Base-by-base conservation (phyloP, 2,888 invertebrate genomes). In the Hydropsyche betteni region DNA sequence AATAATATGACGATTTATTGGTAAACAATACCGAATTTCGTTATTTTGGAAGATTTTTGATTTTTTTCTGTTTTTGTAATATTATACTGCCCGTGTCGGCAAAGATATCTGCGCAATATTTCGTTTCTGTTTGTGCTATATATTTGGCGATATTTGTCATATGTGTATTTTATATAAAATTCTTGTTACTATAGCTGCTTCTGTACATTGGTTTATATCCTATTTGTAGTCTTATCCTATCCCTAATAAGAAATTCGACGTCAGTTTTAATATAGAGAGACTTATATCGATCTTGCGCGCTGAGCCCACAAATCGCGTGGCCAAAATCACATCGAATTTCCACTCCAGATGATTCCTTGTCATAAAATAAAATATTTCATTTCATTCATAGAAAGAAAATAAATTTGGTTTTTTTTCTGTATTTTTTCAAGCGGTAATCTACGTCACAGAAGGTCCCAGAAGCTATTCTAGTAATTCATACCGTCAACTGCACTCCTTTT, bases 301-400 rank as follows among this genome's bases (percentile, higher is more conserved):
- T 51, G 51, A 69, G 51, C 50, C 51, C 69, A 34, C 69, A 69
- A 69, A 50, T 69, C 51, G 44, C 69, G 69, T 50, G 69, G 50
- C 55, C 53, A n/a, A 70, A 70, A 70, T 70, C 70, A 70, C 70
- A 70, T 70, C 58, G 72, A 72, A 70, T 75, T 75, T 75, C 75
- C 75, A 75, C 75, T 75, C 58, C 61, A 68, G 51, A 75, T 75
- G 68, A 75, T 75, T 75, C 58, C 55, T 38, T 69, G 70, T 53
- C 75, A 70, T 75, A 75, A 70, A 75, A 75, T 75, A 75, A 75
- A 75, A 70, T 75, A 75, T 75, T 75, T 75, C 75, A 64, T 55
- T 75, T 75, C 75, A 75, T 75, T 75, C 75, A 75, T 75, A 34
- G 70, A 61, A 69, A 61, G 58, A 75, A 75, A 75, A 70, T 70